Evolutionary conservation across 1,140 invertebrate genomes (phyloP).

Genomic region (Globodera rostochiensis): DNA sequence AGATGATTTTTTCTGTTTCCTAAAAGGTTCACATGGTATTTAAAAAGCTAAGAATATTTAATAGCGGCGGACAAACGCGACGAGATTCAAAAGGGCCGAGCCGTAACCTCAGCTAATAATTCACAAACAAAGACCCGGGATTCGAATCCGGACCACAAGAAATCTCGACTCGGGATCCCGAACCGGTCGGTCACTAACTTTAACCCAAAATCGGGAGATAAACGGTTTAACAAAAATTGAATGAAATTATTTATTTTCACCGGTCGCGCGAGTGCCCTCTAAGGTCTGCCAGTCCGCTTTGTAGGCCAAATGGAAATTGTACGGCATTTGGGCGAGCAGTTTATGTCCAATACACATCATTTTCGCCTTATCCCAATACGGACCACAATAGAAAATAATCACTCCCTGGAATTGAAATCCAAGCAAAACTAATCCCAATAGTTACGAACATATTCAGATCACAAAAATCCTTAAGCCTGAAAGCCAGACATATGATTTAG

Average conservation of each 20-base stretch:
- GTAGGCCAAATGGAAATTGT: neutral
- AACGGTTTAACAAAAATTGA: no score
- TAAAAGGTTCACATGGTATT: no score
- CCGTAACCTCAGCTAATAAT: no score
- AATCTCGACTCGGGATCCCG: no score
- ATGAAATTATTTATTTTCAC: neutral
- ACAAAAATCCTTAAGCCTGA: neutral
- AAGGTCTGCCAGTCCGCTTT: neutral
- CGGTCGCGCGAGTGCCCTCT: constrained; percentile 6
- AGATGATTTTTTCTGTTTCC: no score
- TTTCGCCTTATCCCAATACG: neutral
- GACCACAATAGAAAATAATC: constrained; percentile 6
- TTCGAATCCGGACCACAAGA: no score
- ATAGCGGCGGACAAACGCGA: no score
- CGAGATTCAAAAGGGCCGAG: no score
- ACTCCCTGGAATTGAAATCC: neutral
- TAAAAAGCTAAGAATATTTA: no score
- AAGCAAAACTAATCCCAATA: neutral
- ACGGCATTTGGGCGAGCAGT: neutral
- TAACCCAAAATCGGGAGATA: no score
- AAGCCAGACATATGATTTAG: neutral
- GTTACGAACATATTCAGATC: neutral
- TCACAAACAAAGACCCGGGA: no score
- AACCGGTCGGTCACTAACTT: no score
- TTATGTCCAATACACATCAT: neutral